Base-by-base conservation (phyloP, 2,797 vertebrate genomes). In the Gallirallus australis region DNA sequence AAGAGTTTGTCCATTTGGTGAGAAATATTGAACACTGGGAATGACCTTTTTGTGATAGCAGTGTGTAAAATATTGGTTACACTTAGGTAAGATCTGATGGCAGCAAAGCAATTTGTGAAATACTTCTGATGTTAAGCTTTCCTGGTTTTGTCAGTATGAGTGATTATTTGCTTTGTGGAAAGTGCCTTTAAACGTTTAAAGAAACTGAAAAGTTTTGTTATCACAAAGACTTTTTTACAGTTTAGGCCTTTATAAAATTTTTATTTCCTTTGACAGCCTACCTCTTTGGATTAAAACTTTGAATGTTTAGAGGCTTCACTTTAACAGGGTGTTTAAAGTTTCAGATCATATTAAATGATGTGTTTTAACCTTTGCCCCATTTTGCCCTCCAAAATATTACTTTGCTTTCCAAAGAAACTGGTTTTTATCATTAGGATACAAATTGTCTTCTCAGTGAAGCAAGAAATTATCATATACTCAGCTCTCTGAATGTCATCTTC, bases 91-190 rank as follows among this genome's bases (percentile, higher is more conserved):
- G 39, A 39, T 56, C 17, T 65, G 31, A 50, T 60, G 12, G 1
- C 45, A 54, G 2, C 11, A 27, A 48, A 86, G 7, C 8, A 60
- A 28, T 83, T 35, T 37, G 13, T 71, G 9, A 45, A 76, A 69
- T 82, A 48, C 1, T 57, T 47, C 15, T 47, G 9, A 76, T 54
- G 16, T 53, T 61, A 9, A 33, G 2, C 5, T 80, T 45, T 54
- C n/a, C 4, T n/a, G 7, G 0, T 53, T 76, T 78, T 59, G 11
- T 52, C 3, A 0, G 5, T 1, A 12, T 6, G 65, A 79, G 6
- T 1, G 45, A 31, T 45, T 68, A 21, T 37, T 50, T 72, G 1
- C 45, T 88, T 71, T 40, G 13, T 42, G 23, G 15, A 76, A 76
- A 65, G 3, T 6, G 0, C 4, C 50, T 57, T 75, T 11, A 76